Percentiles rank a stretch among this genome's conserved stretches.
phyloP scores from a whole-genome alignment of 2,888 invertebrate species.

The Sylvicola cinctus region DNA sequence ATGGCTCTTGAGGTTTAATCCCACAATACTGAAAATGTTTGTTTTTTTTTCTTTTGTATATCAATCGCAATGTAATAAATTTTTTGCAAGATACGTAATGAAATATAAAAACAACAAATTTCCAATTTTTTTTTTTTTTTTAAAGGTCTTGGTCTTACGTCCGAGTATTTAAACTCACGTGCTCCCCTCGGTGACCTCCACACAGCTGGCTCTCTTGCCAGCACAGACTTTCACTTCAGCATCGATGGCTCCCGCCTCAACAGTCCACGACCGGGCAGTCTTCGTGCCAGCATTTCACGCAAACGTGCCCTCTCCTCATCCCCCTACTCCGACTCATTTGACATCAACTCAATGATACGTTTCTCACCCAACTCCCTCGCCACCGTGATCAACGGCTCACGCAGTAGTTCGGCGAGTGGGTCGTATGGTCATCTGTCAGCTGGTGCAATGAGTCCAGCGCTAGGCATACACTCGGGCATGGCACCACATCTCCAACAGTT shows the following conservation, averaged over 20 bases:
- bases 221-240: constrained; percentile 77
- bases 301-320: constrained; percentile 89
- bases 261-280: constrained; percentile 35
- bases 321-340: constrained; percentile 86
- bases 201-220: constrained; percentile 51
- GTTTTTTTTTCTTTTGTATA: no score
- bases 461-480: constrained; percentile 33
- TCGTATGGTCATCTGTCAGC: constrained; percentile 94
- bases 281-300: constrained; percentile 44
- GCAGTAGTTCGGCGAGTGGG: constrained; percentile 78
- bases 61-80: no score
- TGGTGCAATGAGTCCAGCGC: constrained; percentile 73
- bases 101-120: no score
- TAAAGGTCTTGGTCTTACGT: constrained; percentile 34
- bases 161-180: constrained; percentile 38
- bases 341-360: constrained; percentile 87
- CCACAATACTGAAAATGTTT: no score
- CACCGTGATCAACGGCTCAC: constrained; percentile 58
- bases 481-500: constrained; percentile 48
- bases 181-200: constrained; percentile 28
- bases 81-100: no score
- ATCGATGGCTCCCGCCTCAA: constrained; percentile 61
- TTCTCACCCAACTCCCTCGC: constrained; percentile 85
- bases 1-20: no score
- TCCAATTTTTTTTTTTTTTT: no score